Conservation (phyloP, 92 coral and sea anemone species). For the Montipora capitata region DNA sequence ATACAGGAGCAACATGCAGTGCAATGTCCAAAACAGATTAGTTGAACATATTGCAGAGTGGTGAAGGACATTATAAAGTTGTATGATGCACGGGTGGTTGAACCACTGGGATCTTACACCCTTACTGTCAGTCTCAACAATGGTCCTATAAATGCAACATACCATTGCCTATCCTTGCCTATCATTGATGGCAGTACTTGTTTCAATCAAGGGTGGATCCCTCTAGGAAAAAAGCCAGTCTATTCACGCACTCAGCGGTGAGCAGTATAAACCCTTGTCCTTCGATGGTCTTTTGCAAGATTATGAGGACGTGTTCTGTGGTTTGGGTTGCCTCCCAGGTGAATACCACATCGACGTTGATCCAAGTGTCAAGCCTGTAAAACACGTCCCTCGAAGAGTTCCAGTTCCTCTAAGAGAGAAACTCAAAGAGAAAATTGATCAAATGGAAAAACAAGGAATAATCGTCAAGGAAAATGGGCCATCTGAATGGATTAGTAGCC, state of each 20-base stretch:
- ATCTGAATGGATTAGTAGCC: neutral
- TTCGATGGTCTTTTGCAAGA: neutral
- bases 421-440: neutral
- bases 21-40: slow-evolving; percentile 2
- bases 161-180: neutral
- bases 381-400: neutral
- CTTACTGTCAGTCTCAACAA: neutral
- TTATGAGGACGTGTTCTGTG: slow-evolving; percentile 12
- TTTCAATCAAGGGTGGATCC: neutral
- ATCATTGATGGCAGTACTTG: slow-evolving; percentile 8
- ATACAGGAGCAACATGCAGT: slow-evolving; percentile 13
- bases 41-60: neutral
- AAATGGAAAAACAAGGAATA: too few species aligned
- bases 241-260: neutral
- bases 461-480: neutral
- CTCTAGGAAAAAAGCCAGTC: neutral
- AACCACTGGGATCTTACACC: slow-evolving; percentile 13
- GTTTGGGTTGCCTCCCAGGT: slow-evolving; percentile 1
- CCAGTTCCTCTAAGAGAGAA: neutral
- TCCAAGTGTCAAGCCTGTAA: neutral
- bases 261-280: neutral
- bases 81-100: neutral
- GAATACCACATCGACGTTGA: slow-evolving; percentile 5
- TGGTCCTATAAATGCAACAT: neutral
- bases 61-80: slow-evolving; percentile 6